Evolutionary conservation across 2,888 invertebrate species (phyloP), one percentile per base, ranked within the genome.

Genomic region (Abrostola tripartita): DNA sequence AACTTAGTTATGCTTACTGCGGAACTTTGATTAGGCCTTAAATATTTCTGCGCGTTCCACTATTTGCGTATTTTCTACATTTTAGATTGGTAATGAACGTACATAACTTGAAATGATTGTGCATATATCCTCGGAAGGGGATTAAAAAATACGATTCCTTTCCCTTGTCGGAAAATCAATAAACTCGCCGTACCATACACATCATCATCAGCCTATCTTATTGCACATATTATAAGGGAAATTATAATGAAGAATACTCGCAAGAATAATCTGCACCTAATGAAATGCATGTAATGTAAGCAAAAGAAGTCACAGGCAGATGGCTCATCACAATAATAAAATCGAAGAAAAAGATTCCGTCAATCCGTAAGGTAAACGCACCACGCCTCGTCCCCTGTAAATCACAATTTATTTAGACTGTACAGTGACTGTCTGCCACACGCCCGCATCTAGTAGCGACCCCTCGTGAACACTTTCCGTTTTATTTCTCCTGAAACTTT

Each of bases 401-500:
- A 83, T 82, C 83, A 72, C 77, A 75, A 79, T 81, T 82, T 83
- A 84, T 82, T 81, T 80, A 71, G 79, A 84, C 69, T 76, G 77
- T 77, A 76, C 72, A 66, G 75, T 64, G 71, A 68, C 71, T 80
- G 82, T 78, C 74, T 78, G 50, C 52, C 60, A 71, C 68, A 72
- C 63, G 78, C 85, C 84, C 82, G 83, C 83, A 84, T 81, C 73
- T 71, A 63, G 37, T 61, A 64, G 64, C 71, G 59, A 64, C 75
- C 62, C 73, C 74, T 71, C 66, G 68, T 61, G 78, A 76, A 82
- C 77, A 83, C 81, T 84, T 84, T 81, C 81, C 79, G 71, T 84
- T 84, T 85, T 81, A 82, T 80, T 79, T 81, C 81, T 74, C 68
- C 73, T 66, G 77, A 85, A 86, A 86, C 85, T 87, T 87, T 84